Evolutionary conservation across 92 coral and sea anemone genomes (phyloP).

Genomic region (Micromussa lordhowensis): DNA sequence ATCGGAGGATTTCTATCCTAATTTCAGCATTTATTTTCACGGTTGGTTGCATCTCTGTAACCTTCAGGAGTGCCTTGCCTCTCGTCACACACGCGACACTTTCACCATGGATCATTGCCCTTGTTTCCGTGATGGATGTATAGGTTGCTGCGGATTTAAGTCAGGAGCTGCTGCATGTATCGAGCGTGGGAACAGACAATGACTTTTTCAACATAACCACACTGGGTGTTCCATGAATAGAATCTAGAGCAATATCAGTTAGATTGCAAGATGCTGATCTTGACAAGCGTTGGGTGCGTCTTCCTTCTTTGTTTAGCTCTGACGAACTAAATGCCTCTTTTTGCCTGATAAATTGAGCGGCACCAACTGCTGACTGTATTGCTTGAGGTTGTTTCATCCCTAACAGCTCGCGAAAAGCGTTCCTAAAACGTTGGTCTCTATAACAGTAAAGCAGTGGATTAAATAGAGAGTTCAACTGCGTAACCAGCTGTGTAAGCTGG

Average conservation of each 20-base stretch:
- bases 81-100: not conserved
- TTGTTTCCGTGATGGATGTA: too few relatives aligned
- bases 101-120: not conserved
- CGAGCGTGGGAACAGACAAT: not conserved
- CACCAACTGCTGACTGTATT: not conserved
- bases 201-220: not conserved
- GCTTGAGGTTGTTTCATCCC: not conserved
- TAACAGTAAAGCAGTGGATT: conserved; percentile 1
- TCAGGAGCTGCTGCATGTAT: too few relatives aligned
- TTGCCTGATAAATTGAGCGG: not conserved
- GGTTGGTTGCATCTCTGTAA: too few relatives aligned
- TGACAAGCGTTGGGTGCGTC: not conserved
- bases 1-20: too few relatives aligned
- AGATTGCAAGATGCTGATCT: not conserved
- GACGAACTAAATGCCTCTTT: not conserved
- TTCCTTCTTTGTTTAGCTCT: not conserved
- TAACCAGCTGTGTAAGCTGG: not conserved
- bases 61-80: not conserved
- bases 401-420: not conserved
- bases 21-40: too few relatives aligned
- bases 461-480: not conserved
- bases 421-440: too few relatives aligned
- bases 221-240: not conserved
- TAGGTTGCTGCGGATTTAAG: not conserved
- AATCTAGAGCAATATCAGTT: not conserved